Conservation (phyloP, 2,888 invertebrate genomes). For the Nemotelus nigrinus region DNA sequence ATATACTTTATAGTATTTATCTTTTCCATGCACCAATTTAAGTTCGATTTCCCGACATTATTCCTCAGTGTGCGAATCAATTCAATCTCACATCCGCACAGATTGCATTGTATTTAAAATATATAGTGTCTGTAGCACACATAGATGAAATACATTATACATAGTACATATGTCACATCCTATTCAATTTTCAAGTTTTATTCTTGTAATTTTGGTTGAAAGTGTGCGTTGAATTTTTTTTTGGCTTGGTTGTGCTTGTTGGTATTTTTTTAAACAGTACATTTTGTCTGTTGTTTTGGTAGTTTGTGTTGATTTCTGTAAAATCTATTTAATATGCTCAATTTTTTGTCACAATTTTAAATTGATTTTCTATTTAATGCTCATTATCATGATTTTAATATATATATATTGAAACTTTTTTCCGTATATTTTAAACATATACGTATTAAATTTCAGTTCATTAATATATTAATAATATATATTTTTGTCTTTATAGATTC, state of each 20-base stretch:
- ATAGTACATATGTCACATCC: too few relatives aligned
- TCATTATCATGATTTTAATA: background rate
- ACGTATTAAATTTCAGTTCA: slow-evolving; percentile 54
- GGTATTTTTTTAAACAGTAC: too few relatives aligned
- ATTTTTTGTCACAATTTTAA: background rate
- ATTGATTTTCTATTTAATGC: slow-evolving; percentile 35
- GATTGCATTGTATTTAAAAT: too few relatives aligned
- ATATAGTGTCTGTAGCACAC: too few relatives aligned
- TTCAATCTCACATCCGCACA: too few relatives aligned
- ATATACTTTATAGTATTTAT: too few relatives aligned
- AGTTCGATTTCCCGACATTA: too few relatives aligned
- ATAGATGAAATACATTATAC: too few relatives aligned
- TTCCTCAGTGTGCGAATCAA: too few relatives aligned
- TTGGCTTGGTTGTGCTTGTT: background rate
- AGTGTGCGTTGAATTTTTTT: slow-evolving; percentile 36
- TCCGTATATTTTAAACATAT: slow-evolving; percentile 57
- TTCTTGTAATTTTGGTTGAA: slow-evolving; percentile 13
- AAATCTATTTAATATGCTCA: slow-evolving; percentile 10
- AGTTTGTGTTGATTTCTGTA: background rate
- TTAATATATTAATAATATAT: slow-evolving; percentile 52
- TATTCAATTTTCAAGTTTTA: too few relatives aligned
- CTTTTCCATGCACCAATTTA: too few relatives aligned
- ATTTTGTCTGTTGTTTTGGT: too few relatives aligned
- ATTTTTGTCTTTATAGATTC: slow-evolving; percentile 41
- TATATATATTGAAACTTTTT: slow-evolving; percentile 44